A percentile compares a stretch with the other conserved stretches of the same genome.
Conservation (phyloP, 1,140 invertebrate genomes). For the Drosophila nigrodunni region DNA sequence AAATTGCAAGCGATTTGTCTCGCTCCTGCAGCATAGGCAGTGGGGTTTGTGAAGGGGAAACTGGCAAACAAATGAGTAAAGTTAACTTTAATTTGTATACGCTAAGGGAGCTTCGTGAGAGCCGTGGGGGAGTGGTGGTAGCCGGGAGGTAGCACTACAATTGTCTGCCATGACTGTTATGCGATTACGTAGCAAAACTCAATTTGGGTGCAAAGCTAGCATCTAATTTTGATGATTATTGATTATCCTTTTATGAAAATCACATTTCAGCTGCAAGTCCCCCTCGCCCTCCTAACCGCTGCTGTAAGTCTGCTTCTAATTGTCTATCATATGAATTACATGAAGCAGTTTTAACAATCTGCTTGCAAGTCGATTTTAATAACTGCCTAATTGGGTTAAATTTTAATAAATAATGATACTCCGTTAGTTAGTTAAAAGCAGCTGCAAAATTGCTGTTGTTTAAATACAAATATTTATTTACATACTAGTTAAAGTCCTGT, state of each 20-base stretch:
- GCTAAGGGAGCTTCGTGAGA: too few relatives aligned
- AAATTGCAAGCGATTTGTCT: slow-evolving; percentile 58
- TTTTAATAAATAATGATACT: neutral
- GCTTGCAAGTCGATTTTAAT: neutral
- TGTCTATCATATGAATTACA: slow-evolving; percentile 9
- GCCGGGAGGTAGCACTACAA: neutral
- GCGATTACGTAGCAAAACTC: slow-evolving; percentile 11
- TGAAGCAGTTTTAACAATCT: slow-evolving; percentile 3
- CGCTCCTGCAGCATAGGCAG: slow-evolving; percentile 21
- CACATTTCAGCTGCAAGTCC: neutral
- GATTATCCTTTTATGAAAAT: slow-evolving; percentile 7
- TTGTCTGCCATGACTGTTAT: slow-evolving; percentile 12
- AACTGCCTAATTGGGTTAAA: neutral
- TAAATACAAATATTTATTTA: neutral
- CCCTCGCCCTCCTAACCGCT: too few relatives aligned
- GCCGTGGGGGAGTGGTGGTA: neutral
- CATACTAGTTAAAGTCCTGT: too few relatives aligned
- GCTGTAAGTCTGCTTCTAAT: slow-evolving; percentile 12
- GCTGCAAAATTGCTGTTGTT: neutral
- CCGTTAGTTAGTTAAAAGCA: neutral
- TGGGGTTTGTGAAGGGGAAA: neutral
- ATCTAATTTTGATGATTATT: slow-evolving; percentile 13
- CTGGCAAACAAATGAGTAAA: slow-evolving; percentile 46
- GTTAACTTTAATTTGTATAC: slow-evolving; percentile 46
- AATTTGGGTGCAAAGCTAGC: slow-evolving; percentile 1